phyloP scores from a whole-genome alignment of 2,113 vertebrate species.

The Geococcyx californianus region DNA sequence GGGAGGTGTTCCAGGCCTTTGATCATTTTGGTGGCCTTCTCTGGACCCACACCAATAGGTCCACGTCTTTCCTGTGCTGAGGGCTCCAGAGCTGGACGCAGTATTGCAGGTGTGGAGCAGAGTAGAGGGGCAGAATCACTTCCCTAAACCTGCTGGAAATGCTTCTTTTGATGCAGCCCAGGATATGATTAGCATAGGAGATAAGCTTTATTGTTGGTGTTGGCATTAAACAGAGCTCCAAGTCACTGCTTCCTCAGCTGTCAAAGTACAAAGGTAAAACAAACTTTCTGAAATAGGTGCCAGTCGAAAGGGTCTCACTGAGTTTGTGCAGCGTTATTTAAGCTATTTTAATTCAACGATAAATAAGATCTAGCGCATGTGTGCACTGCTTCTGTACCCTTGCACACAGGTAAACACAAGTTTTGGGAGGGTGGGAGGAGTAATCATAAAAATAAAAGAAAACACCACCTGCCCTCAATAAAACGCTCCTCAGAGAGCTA shows the following conservation, averaged over 20 bases:
- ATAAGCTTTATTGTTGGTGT: neutral
- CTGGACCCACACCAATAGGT: too few species aligned
- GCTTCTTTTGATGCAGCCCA: too few species aligned
- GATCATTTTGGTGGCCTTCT: too few species aligned
- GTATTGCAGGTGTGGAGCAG: too few species aligned
- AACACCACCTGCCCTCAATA: neutral
- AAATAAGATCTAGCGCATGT: neutral
- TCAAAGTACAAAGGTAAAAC: neutral
- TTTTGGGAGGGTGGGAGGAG: fast-evolving
- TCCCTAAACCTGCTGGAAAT: too few species aligned
- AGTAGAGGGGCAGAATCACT: too few species aligned
- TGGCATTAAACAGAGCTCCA: fast-evolving
- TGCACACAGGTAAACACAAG: fast-evolving
- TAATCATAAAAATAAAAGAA: neutral
- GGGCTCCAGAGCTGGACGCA: too few species aligned
- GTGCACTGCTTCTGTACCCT: neutral
- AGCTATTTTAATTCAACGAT: neutral
- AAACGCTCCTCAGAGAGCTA: neutral
- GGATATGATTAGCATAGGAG: too few species aligned
- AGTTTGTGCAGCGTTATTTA: neutral
- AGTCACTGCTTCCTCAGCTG: neutral
- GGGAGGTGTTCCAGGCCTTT: too few species aligned
- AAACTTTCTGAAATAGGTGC: neutral
- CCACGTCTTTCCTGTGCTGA: too few species aligned
- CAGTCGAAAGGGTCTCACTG: neutral